Conservation (phyloP, 2,113 vertebrate species). For the Caretta caretta region DNA sequence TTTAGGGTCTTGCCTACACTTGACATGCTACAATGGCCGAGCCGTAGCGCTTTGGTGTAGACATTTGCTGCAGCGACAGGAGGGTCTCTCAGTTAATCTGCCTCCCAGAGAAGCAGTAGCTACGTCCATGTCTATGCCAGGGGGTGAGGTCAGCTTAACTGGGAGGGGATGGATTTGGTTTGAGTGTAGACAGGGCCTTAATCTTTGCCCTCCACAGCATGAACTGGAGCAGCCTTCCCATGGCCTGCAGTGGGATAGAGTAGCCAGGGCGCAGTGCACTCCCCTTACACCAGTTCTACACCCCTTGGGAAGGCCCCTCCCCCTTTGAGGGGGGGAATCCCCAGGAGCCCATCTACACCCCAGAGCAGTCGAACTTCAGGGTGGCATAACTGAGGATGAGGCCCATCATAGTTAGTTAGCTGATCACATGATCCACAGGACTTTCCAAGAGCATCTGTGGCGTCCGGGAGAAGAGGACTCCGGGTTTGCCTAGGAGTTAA, state of each 20-base stretch:
- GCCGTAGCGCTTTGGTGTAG: too few species aligned
- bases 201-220: too few species aligned
- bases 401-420: background rate
- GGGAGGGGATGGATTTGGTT: background rate
- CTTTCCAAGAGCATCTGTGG: background rate
- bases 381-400: too few species aligned
- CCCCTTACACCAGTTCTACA: background rate
- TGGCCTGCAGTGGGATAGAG: too few species aligned
- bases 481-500: background rate
- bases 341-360: too few species aligned
- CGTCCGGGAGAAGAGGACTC: background rate
- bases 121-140: too few species aligned
- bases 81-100: background rate
- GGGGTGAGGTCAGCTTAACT: too few species aligned
- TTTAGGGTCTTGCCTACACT: too few species aligned
- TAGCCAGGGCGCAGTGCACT: background rate
- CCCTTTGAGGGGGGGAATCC: too few species aligned
- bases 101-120: too few species aligned
- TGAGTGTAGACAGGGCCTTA: too few species aligned
- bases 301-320: background rate
- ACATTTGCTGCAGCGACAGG: background rate
- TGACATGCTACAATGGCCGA: too few species aligned
- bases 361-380: background rate
- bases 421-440: background rate
- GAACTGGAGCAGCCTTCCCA: background rate